Base-by-base conservation (phyloP, 2,888 invertebrate species). In the Gasteruption jaculator region DNA sequence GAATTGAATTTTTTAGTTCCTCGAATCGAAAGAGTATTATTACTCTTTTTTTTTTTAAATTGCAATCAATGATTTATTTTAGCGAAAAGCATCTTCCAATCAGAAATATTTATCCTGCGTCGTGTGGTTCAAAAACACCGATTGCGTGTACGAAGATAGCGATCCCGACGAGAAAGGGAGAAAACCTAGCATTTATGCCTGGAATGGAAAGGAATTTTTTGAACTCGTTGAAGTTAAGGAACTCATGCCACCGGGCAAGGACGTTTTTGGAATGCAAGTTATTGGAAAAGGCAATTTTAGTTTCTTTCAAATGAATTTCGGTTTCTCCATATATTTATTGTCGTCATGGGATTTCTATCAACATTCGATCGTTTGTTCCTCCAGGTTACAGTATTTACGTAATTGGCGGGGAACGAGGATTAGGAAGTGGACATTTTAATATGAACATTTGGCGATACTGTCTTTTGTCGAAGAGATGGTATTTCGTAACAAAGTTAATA, bases 381-480 rank as follows among this genome's bases (percentile, higher is more conserved):
- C 27, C 20, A 66, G 66, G 57, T 42, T 62, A 58, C 20, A 55
- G 52, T 38, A 43, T 66, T 43, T 66, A 63, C 39, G 41, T 58
- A 10, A 41, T 61, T 12, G 66, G 66, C 3, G 66, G 66, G 11
- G 62, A 63, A 38, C 22, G 51, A 18, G 58, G 60, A 15, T 29
- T 60, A 4, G 62, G 59, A 12, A 53, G 54, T 4, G 59, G 60
- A 3, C 52, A 47, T 21, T 65, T 65, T 35, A 61, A 60, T 33
- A 49, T 45, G 18, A 44, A 46, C 3, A 50, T 66, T 20, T 60
- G 60, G 58, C 58, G 64, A 4, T 66, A 63, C 25, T 64, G 62
- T 32, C 40, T 63, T 5, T 43, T 65, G 21, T 56, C 61, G 4
- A 60, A 58, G 19, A 61, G 57, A 19, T 65, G 64, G 65, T 60